phyloP scores from a whole-genome alignment of 2,113 vertebrate species.

The Neolamprologus brichardi region DNA sequence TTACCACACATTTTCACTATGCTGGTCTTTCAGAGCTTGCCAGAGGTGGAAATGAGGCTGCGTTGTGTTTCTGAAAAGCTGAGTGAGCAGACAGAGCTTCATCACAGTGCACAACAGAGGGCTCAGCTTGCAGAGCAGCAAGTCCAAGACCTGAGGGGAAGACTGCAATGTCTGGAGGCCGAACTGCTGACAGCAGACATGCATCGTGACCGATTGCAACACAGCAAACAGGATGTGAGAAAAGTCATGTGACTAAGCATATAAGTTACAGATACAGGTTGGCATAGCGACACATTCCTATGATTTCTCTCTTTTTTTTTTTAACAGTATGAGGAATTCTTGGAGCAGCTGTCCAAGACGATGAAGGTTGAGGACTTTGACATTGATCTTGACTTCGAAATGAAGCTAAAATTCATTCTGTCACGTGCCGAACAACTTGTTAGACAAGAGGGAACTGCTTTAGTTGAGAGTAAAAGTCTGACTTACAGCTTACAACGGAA shows the following conservation, averaged over 20 bases:
- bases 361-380: slow-evolving; percentile 78
- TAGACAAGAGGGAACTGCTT: slow-evolving; percentile 74
- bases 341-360: slow-evolving; percentile 81
- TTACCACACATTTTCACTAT: neutral
- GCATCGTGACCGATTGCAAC: slow-evolving; percentile 70
- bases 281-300: neutral
- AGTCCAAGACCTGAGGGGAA: slow-evolving; percentile 68
- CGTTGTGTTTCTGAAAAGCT: slow-evolving; percentile 67
- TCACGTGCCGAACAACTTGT: slow-evolving; percentile 80
- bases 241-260: neutral
- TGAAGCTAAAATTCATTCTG: slow-evolving; percentile 78
- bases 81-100: slow-evolving; percentile 62
- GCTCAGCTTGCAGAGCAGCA: slow-evolving; percentile 73
- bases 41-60: slow-evolving; percentile 74
- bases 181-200: slow-evolving; percentile 74
- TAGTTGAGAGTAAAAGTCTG: slow-evolving; percentile 80
- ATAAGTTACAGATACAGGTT: neutral
- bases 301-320: neutral
- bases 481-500: slow-evolving; percentile 82
- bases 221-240: slow-evolving; percentile 80
- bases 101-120: slow-evolving; percentile 70
- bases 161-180: slow-evolving; percentile 71
- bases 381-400: slow-evolving; percentile 82
- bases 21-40: slow-evolving; percentile 20
- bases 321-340: slow-evolving; percentile 80